Evolutionary conservation across 2,113 vertebrate genomes (phyloP), one percentile per base, ranked within the genome.

Genomic region (Parotia lawesii): DNA sequence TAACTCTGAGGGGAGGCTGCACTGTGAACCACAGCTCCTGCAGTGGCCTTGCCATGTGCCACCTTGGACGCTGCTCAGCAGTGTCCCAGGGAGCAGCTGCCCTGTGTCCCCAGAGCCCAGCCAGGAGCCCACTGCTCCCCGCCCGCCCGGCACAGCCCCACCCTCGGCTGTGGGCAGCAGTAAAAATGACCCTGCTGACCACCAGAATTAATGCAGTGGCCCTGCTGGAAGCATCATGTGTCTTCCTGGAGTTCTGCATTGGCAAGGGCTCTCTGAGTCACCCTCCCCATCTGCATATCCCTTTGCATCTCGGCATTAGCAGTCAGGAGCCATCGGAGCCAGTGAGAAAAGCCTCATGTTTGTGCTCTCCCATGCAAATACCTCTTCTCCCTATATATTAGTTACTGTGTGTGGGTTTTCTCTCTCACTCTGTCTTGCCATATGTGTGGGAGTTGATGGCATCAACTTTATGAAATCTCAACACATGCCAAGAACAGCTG

Each of bases 361-460:
- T 94, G 91, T 95, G 94, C 85, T 95, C 95, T 96, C 81, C 92
- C 90, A 90, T 93, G 85, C 95, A 95, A 96, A 94, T 95, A 40
- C 56, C 81, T 96, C 91, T 94, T 97, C 95, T 96, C 94, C 94
- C 91, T 97, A 96, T 81, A 96, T 96, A 96, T 96, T 90, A 95
- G 90, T 94, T 91, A 94, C 91, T 51, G 81, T 96, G 92, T 95
- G 94, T 91, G 84, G 97, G 93, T 90, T 92, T 90, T 93, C 75
- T 97, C 96, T 97, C 97, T 96, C 93, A 89, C 96, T 95, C 86
- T 93, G 96, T 21, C 96, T 97, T 83, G 94, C 95, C 92, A 96
- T 95, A 60, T 92, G 97, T 96, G 98, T 98, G 96, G 98, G 98
- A 97, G 97, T 98, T 82, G 82, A 97, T 97, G 98, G 98, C 98